Evolutionary conservation across 2,113 vertebrate genomes (phyloP).

Genomic region (Gallinago paraguaiae): DNA sequence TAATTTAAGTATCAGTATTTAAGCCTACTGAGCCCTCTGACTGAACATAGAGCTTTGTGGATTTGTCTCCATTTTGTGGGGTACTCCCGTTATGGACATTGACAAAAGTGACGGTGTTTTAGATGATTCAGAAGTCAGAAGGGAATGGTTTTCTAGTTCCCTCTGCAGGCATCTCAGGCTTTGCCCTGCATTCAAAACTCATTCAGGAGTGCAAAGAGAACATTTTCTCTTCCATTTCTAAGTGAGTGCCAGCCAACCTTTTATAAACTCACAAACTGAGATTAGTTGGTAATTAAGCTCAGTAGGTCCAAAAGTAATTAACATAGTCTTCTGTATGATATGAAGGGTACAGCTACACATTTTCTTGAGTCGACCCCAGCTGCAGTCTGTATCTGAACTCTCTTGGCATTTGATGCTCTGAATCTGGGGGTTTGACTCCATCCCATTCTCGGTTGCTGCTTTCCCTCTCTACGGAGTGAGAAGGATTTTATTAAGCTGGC

Average conservation of each 20-base stretch:
- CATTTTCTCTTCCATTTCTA: not conserved
- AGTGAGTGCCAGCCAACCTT: not conserved
- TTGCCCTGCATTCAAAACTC: not conserved
- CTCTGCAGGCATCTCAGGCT: not conserved
- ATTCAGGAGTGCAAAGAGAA: not conserved
- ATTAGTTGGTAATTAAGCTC: not conserved
- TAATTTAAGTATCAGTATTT: not conserved
- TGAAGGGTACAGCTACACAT: not conserved
- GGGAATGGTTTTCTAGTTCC: not conserved
- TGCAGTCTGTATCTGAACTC: not conserved
- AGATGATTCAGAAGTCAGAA: not conserved
- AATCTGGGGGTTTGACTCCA: not conserved
- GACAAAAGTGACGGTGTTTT: not conserved
- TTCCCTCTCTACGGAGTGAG: not conserved
- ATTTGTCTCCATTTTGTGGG: not conserved
- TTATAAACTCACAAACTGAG: not conserved
- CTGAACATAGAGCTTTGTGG: not conserved
- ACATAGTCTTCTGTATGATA: not conserved
- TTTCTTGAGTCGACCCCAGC: not conserved
- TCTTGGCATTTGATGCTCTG: not conserved
- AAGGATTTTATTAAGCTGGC: not conserved
- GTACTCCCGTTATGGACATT: not conserved
- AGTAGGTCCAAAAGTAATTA: not conserved
- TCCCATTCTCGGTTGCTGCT: not conserved
- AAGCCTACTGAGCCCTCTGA: not conserved